Base-by-base conservation (phyloP, 2,113 vertebrate genomes). In the Mormyrus iriodes region DNA sequence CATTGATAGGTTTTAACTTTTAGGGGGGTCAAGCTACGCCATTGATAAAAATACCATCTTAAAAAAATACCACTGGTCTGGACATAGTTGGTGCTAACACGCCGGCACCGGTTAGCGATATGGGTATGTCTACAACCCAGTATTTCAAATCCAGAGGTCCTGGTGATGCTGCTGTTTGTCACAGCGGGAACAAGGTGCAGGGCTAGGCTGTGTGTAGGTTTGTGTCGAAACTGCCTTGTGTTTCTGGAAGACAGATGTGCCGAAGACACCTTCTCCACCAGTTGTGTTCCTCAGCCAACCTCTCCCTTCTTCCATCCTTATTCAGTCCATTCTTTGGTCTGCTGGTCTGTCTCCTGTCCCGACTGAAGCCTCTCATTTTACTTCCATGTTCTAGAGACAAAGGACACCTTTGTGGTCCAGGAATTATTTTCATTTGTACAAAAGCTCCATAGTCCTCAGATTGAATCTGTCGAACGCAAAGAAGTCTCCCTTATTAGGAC, bases 341-440 rank as follows among this genome's bases (percentile, higher is more conserved):
- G 55, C 46, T 85, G 61, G 83, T 52, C 55, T 73, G 27, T 69
- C n/a, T 49, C 58, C 79, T 31, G 39, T 55, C 73, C 27, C 52
- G 79, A 21, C 21, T 5, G 17, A 42, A 61, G 52, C 82, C 48
- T 90, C 89, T 90, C 89, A 7, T 76, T 76, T 90, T 87, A 87
- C 89, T 21, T 76, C 61, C 21, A 65, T 53, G 27, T 86, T 86
- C 39, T 21, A 44, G 61, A 53, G 44, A 90, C 89, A 90, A 90
- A 86, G 58, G 31, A 53, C 49, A 90, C 85, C 89, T 90, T 90
- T 90, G 89, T 90, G 21, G 35, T 65, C 46, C 9, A 42, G 85
- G 73, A 65, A 90, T 87, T 87, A 51, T 73, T 87, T 87, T 86
- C 46, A 10, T 46, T 46, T 27, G 31, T 19, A 55, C 89, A 76